A percentile compares a stretch with the other conserved stretches of the same genome.
phyloP scores from a whole-genome alignment of 2,888 invertebrate species.

The Mactromeris polynyma region DNA sequence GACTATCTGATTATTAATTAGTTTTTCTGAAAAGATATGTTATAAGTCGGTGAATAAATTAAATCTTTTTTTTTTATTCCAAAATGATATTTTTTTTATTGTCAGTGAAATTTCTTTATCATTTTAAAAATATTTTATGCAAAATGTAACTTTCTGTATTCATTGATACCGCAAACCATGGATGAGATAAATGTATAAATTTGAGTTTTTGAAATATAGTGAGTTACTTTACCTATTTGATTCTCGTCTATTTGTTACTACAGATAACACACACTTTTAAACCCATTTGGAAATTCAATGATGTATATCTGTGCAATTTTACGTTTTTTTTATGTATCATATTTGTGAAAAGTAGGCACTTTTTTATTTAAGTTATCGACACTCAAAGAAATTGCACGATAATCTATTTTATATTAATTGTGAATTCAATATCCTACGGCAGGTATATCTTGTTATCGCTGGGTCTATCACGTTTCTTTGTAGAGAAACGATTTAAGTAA shows the following conservation, averaged over 20 bases:
- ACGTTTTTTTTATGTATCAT: background rate
- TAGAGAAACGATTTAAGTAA: slow-evolving; percentile 33
- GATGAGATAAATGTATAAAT: background rate
- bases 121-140: too few species aligned
- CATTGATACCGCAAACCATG: background rate
- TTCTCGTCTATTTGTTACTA: background rate
- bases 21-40: too few species aligned
- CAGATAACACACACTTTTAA: slow-evolving; percentile 1
- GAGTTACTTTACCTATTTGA: background rate
- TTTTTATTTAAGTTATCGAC: background rate
- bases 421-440: slow-evolving; percentile 1
- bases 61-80: too few species aligned
- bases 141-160: background rate
- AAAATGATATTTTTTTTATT: too few species aligned
- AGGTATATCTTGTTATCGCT: slow-evolving; percentile 20
- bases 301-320: background rate
- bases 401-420: slow-evolving; percentile 24
- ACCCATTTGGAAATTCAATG: background rate
- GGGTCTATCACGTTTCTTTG: slow-evolving; percentile 36
- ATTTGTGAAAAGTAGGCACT: background rate
- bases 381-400: slow-evolving; percentile 9
- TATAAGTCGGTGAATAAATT: too few species aligned
- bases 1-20: too few species aligned
- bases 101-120: too few species aligned
- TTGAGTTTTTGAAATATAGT: background rate